Base-by-base conservation (phyloP, 2,797 vertebrate genomes). In the Channallabes apus region DNA sequence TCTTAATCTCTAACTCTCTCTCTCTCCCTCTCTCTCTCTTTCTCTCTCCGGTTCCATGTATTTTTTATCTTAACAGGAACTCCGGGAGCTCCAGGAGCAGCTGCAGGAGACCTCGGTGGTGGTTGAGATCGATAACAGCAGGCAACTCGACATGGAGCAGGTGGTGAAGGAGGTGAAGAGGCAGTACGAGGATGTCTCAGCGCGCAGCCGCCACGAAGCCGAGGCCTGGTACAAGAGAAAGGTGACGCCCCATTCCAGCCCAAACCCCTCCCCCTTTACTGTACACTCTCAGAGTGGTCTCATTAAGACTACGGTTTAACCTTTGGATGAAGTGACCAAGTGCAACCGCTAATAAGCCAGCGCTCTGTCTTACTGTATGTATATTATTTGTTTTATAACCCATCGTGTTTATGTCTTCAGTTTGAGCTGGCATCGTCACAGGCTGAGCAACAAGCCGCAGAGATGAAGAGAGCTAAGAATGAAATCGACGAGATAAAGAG, bases 221-320 rank as follows among this genome's bases (percentile, higher is more conserved):
- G 97, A 98, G 85, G 88, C 88, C 3, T 97, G 95, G 95, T 94
- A 97, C 91, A 95, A 96, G 85, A 95, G 24, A 80, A 98, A 97
- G 95, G 97, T 98, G 87, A 93, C 65, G 15, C 41, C 41, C 41
- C 41, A 2, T 46, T 46, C 41, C 41, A 6, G 0, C 41, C 41
- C 41, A 46, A 80, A 17, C 27, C n/a, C 64, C 32, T 61, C 4
- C 59, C 29, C 41, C 41, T 46, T 46, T 46, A 35, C 22, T 54
- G 8, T 20, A 77, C 2, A 46, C 7, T 2, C 41, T 35, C 35
- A 5, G 27, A 29, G 14, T 6, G 27, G 27, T 32, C 29, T 9
- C 11, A 27, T 32, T n/a, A 27, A 6, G 14, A 14, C 4, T 29
- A 17, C 14, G 15, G 27, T 12, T 65, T 29, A 14, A 29, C 12